Evolutionary conservation across 2,113 vertebrate species (phyloP), one percentile per base, ranked within the genome.

Genomic region (Dissostichus mawsoni): DNA sequence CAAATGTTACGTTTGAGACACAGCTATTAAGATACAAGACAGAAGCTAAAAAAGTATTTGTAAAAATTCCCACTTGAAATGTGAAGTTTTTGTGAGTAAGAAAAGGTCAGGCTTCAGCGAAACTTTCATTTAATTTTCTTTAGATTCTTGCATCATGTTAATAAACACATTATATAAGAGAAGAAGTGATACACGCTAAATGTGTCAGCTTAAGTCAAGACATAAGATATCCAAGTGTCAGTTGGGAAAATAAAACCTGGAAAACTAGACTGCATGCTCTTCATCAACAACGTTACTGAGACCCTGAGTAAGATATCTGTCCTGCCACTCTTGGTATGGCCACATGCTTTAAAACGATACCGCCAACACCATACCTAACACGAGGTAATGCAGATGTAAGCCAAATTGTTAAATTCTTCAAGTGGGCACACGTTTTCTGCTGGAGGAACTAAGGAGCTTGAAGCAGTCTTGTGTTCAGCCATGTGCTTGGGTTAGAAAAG

Each of bases 171-270:
- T 25, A 61, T 69, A 71, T 74, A 20, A 53, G 6, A 53, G 17
- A 68, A 62, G 48, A 81, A 57, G 20, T 67, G 81, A 47, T 51
- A 76, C 44, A 11, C 61, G 47, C 8, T 41, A 41, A 41, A n/a
- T 59, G 17, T 48, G 2, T 47, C 44, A 23, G 18, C 25, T 48
- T 16, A 67, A 25, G 67, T 75, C 50, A 80, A 69, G 61, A 82
- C 82, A 89, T 51, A 56, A 25, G 70, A 87, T 73, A 78, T 83
- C 55, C 36, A 23, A 58, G 73, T 76, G 74, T 86, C 71, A 84
- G 81, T 77, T 74, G 74, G 55, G 53, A 50, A 66, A 87, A 87
- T 74, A 87, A 74, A 84, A 78, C 48, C 18, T 41, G 50, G 51
- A 62, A 63, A 63, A 48, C 20, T 25, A 33, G 73, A 80, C 80